Base-by-base conservation (phyloP, 2,797 vertebrate genomes). In the Molothrus ater region DNA sequence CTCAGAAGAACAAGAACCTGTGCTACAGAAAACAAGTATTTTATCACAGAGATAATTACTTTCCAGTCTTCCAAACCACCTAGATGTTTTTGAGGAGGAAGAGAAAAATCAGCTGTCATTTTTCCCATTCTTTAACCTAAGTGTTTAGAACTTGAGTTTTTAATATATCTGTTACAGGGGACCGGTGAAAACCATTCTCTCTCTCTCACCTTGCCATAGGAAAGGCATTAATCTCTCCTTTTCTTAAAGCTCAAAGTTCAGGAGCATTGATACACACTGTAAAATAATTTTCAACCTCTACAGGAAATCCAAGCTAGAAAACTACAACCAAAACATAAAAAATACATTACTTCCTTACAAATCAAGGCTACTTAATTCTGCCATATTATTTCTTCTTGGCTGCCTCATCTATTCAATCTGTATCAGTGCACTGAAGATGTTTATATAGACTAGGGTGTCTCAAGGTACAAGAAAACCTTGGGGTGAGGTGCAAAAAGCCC, bases 371-470 rank as follows among this genome's bases (percentile, higher is more conserved):
- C 10, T 24, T 66, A 81, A 56, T 64, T 53, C n/a, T 63, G 42
- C 36, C 17, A 66, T 54, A 79, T 31, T 13, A 61, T 34, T 2
- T 0, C 22, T 69, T 86, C 56, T 75, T 17, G 4, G 51, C 36
- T 88, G n/a, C n/a, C 25, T 90, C 28, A 43, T 63, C 1, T 61
- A 34, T 64, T 28, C 43, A 21, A 70, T 34, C 74, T 50, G 6
- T 43, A 42, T 25, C 36, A 53, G 24, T 8, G 24, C 4, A 17
- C 29, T 65, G 57, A 81, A 88, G 73, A 59, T 71, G 53, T 18
- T 40, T 50, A n/a, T 19, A 28, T 2, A 47, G 19, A 32, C 0
- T 0, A 64, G 4, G 50, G 8, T 8, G 22, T 43, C 29, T 85
- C 57, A 85, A 80, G 25, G 38, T 16, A 13, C 2, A 6, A 64